Percentiles rank a stretch among this genome's conserved stretches.
Evolutionary conservation across 2,113 vertebrate species (phyloP).

Genomic region (Seriola dumerili): DNA sequence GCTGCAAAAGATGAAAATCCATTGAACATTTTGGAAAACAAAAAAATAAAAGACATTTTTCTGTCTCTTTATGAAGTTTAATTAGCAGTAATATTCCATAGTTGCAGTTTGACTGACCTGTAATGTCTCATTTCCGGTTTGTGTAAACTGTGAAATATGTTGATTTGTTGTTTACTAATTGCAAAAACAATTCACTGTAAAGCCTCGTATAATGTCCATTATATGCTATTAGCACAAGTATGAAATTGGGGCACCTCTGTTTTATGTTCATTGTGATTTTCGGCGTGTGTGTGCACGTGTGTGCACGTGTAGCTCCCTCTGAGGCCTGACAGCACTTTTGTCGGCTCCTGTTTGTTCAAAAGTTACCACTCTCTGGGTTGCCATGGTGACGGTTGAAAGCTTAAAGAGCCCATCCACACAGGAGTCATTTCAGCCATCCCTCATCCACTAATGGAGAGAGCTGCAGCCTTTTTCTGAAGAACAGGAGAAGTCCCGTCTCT

Average conservation of each 20-base stretch:
- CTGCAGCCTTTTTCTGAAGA: conserved; percentile 14
- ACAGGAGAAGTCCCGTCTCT: conserved; percentile 17
- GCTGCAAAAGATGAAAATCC: background rate
- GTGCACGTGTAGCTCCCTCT: background rate
- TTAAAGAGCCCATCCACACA: conserved; percentile 46
- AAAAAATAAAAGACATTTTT: too few species aligned
- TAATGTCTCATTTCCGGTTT: too few species aligned
- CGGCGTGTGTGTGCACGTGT: background rate
- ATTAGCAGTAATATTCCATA: too few species aligned
- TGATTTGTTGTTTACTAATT: too few species aligned
- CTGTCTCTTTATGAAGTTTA: too few species aligned
- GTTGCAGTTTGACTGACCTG: too few species aligned
- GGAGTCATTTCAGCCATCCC: conserved; percentile 55
- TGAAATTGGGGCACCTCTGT: too few species aligned
- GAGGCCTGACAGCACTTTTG: conserved; percentile 12
- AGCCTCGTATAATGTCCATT: background rate
- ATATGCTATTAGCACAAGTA: background rate
- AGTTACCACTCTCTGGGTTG: conserved; percentile 59
- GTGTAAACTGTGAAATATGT: too few species aligned
- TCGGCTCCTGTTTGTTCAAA: conserved; percentile 28
- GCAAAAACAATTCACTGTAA: too few species aligned
- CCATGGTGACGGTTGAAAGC: conserved; percentile 49
- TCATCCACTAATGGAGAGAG: conserved; percentile 60
- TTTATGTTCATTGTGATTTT: too few species aligned
- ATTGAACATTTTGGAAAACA: too few species aligned